Evolutionary conservation across 2,797 vertebrate genomes (phyloP).

Genomic region (Urocyon cinereoargenteus): DNA sequence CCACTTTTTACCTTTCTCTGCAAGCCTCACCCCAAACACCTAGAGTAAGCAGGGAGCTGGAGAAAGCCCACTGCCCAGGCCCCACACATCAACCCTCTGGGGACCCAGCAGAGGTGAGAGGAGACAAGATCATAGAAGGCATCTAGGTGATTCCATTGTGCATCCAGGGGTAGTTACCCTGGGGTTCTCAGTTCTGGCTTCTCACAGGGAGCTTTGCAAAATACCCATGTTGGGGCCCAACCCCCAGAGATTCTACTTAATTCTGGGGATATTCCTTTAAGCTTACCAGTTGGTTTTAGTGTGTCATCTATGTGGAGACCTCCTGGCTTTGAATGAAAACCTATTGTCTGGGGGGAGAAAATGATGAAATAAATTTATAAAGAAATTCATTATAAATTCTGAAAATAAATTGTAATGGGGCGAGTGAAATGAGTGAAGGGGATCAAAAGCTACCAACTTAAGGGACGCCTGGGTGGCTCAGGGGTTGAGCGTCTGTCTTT

Average conservation of each 20-base stretch:
- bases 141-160: accelerated
- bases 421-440: too few relatives aligned
- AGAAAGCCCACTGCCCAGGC: accelerated
- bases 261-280: background rate
- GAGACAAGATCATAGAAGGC: background rate
- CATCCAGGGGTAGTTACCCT: accelerated
- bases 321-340: background rate
- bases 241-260: background rate
- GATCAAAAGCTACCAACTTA: background rate
- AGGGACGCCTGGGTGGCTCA: too few relatives aligned
- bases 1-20: background rate
- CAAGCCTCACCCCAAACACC: accelerated
- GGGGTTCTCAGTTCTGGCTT: background rate
- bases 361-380: background rate
- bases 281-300: background rate
- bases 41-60: background rate
- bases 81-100: accelerated
- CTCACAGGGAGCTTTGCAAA: background rate
- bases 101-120: background rate
- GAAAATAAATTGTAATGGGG: background rate
- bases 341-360: background rate
- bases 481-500: too few relatives aligned
- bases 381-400: background rate
- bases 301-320: background rate
- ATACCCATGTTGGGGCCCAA: too few relatives aligned